Conservation (phyloP, 2,113 vertebrate genomes). For the Pelecanus crispus region DNA sequence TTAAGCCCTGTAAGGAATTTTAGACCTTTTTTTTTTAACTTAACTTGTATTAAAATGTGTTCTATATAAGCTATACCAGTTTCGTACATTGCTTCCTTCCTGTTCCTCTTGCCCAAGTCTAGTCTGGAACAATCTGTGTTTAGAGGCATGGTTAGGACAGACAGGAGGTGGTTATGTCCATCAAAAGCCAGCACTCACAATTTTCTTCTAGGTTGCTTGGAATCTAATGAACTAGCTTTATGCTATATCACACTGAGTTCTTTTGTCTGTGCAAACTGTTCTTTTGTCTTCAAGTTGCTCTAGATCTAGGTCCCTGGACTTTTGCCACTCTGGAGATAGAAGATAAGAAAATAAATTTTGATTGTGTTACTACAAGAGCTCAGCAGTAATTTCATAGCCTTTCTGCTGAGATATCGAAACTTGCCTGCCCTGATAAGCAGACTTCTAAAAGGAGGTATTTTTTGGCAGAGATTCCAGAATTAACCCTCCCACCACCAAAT, state of each 20-base stretch:
- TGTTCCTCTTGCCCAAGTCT: neutral
- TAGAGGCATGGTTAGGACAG: neutral
- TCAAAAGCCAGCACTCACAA: neutral
- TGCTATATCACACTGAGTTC: neutral
- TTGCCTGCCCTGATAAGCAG: neutral
- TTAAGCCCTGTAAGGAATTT: neutral
- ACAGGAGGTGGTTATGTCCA: neutral
- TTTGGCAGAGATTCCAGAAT: neutral
- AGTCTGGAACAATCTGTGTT: neutral
- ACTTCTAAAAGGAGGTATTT: neutral
- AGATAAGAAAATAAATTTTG: neutral
- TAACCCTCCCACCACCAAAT: neutral
- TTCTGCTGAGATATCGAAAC: neutral
- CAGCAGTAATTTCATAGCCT: neutral
- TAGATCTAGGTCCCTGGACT: neutral
- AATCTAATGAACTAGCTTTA: neutral
- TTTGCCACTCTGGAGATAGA: neutral
- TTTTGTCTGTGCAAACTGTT: neutral
- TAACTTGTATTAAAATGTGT: neutral
- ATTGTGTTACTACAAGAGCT: neutral
- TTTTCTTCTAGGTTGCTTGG: neutral
- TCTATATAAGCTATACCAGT: neutral
- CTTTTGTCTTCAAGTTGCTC: neutral
- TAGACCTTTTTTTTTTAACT: neutral
- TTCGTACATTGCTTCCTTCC: neutral